Percentiles rank a stretch among this genome's conserved stretches.
Evolutionary conservation across 35 echinoderm and acorn worm genomes (phyloP).

Genomic region (Patiria miniata): DNA sequence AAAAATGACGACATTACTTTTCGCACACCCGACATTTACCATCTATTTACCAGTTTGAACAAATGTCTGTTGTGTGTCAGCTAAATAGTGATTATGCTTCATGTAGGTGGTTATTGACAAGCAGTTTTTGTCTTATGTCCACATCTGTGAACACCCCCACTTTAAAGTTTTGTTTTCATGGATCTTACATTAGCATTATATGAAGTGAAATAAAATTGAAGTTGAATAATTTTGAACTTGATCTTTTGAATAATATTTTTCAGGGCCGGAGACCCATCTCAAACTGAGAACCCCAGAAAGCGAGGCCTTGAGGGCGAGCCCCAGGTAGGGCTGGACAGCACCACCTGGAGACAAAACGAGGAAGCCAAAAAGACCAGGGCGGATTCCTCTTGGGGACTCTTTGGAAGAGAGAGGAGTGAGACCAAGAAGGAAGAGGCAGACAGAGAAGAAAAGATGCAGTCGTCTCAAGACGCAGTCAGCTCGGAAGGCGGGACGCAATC

Average conservation of each 20-base stretch:
- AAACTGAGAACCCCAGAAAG: background rate
- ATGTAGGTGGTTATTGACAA: too few relatives aligned
- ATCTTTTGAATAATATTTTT: background rate
- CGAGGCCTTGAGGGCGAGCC: background rate
- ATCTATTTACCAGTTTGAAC: too few relatives aligned
- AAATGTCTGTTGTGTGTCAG: too few relatives aligned
- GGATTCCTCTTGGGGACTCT: background rate
- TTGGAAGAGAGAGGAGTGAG: background rate
- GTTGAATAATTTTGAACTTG: too few relatives aligned
- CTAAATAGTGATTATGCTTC: too few relatives aligned
- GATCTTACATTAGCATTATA: too few relatives aligned
- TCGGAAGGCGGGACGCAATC: background rate
- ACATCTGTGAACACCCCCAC: too few relatives aligned
- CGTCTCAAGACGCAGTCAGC: conserved; percentile 8
- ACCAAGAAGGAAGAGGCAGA: background rate
- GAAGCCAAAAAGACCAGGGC: background rate
- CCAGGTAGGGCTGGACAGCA: background rate
- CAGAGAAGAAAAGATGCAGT: background rate
- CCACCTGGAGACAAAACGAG: background rate
- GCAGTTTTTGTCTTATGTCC: too few relatives aligned
- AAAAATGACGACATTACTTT: too few relatives aligned
- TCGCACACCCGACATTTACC: too few relatives aligned
- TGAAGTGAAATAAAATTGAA: too few relatives aligned
- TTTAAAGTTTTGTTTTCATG: too few relatives aligned
- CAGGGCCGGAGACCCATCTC: background rate